Evolutionary conservation across 1,140 invertebrate genomes (phyloP).

Genomic region (Lepidostoma basale): DNA sequence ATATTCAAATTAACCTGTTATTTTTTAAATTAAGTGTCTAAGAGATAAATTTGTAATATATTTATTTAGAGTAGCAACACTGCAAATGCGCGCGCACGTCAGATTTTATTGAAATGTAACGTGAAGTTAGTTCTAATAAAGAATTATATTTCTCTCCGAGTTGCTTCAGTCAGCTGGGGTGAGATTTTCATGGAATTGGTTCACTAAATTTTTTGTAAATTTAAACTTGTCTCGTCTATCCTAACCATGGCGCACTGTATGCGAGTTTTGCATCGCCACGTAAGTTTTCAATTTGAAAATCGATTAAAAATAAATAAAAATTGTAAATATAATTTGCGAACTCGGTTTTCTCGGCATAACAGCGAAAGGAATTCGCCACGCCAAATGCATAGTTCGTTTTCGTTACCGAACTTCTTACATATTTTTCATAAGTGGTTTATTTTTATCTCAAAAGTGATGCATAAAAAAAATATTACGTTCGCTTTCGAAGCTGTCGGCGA

Average conservation of each 20-base stretch:
- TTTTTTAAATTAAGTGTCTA: too few relatives aligned
- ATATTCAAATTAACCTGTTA: too few relatives aligned
- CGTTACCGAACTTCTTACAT: neutral
- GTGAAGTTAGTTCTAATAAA: constrained; percentile 9
- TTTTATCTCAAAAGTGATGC: constrained; percentile 43
- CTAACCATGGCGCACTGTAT: constrained; percentile 74
- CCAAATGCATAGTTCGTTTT: constrained; percentile 1
- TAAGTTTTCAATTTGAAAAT: constrained; percentile 51
- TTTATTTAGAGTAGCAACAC: neutral
- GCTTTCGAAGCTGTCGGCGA: neutral
- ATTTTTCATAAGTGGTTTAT: constrained; percentile 39
- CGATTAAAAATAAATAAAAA: too few relatives aligned
- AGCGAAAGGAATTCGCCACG: constrained; percentile 4
- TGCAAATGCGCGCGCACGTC: neutral
- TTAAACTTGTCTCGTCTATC: constrained; percentile 17
- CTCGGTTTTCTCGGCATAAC: neutral
- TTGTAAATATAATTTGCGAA: constrained; percentile 27
- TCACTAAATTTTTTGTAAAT: constrained; percentile 15
- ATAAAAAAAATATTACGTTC: neutral
- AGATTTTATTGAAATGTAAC: too few relatives aligned
- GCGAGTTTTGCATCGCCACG: constrained; percentile 76
- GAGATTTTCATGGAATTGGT: constrained; percentile 14
- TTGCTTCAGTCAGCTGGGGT: constrained; percentile 10
- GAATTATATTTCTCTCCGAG: neutral
- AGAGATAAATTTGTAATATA: too few relatives aligned